Conservation (phyloP, 2,113 vertebrate species). For the Cryptotis parvus region DNA sequence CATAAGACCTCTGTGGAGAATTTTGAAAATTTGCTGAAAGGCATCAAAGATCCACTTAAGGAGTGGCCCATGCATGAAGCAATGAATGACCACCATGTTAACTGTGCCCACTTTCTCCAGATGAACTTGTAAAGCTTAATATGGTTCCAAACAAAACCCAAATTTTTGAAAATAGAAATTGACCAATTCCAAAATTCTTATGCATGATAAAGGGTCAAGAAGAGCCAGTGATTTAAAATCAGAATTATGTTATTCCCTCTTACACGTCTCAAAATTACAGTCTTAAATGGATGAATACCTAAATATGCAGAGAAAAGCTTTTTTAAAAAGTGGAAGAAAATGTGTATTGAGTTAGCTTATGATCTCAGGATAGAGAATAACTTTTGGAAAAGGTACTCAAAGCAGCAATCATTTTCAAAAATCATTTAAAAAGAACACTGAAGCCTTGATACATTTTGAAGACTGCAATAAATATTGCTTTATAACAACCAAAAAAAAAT, state of each 20-base stretch:
- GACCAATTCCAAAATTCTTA: background rate
- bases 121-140: background rate
- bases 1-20: background rate
- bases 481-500: background rate
- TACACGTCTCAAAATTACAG: conserved; percentile 30
- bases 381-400: background rate
- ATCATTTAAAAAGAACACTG: background rate
- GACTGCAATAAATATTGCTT: background rate
- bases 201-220: background rate
- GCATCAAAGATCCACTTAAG: background rate
- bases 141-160: background rate
- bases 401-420: background rate
- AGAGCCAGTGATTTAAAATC: background rate
- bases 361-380: background rate
- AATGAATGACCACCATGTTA: background rate
- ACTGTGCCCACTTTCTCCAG: background rate
- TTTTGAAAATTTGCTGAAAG: conserved; percentile 27
- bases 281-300: background rate
- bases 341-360: background rate
- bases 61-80: background rate
- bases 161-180: background rate
- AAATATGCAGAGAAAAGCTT: conserved; percentile 1
- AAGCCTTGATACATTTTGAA: background rate
- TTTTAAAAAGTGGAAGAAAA: conserved; percentile 35
- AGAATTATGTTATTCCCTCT: background rate